Percentiles rank a stretch among this genome's conserved stretches.
These are phyloP conservation scores for Xiphias gladius DNA, from an alignment of 2,113 vertebrate genomes.

Conservation along the genomic window DNA sequence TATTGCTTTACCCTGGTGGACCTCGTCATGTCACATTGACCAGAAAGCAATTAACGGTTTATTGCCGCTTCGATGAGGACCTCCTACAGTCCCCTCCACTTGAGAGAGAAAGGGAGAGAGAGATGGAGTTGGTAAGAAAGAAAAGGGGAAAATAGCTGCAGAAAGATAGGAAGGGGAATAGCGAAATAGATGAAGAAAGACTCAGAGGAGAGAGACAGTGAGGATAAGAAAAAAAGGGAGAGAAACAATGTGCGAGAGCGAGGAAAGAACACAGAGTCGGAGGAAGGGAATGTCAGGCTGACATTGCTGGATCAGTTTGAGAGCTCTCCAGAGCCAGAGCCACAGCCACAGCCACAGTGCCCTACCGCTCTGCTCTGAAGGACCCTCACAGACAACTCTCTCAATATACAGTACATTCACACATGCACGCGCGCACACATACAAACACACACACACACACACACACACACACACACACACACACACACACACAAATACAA, in stretches of 20 bases:
- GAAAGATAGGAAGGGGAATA: slow-evolving; percentile 42
- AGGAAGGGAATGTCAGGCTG: slow-evolving; percentile 82
- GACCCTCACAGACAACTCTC: slow-evolving; percentile 57
- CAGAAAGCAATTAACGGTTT: slow-evolving; percentile 83
- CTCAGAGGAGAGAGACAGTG: slow-evolving; percentile 12
- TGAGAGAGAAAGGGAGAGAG: slow-evolving; percentile 23
- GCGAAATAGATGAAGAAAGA: slow-evolving; percentile 14
- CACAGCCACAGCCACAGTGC: slow-evolving; percentile 56
- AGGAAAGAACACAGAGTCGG: slow-evolving; percentile 42
- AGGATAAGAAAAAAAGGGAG: slow-evolving; percentile 42
- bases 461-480: not conserved
- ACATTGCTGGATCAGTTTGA: slow-evolving; percentile 74
- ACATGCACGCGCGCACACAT: not conserved
- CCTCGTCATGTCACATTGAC: slow-evolving; percentile 85
- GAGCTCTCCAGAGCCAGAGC: slow-evolving; percentile 72
- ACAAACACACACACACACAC: slow-evolving; percentile 26
- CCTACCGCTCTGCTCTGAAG: slow-evolving; percentile 44
- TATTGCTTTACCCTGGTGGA: slow-evolving; percentile 64
- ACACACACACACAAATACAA: slow-evolving; percentile 28
- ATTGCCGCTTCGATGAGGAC: slow-evolving; percentile 73
- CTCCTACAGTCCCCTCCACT: slow-evolving; percentile 59
- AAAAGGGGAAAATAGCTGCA: slow-evolving; percentile 34
- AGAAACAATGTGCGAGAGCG: slow-evolving; percentile 40
- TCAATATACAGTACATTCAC: slow-evolving; percentile 34
- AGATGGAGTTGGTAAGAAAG: slow-evolving; percentile 37